Percentiles rank a stretch among this genome's conserved stretches.
phyloP scores from a whole-genome alignment of 2,113 vertebrate genomes.

The Salvelinus namaycush region DNA sequence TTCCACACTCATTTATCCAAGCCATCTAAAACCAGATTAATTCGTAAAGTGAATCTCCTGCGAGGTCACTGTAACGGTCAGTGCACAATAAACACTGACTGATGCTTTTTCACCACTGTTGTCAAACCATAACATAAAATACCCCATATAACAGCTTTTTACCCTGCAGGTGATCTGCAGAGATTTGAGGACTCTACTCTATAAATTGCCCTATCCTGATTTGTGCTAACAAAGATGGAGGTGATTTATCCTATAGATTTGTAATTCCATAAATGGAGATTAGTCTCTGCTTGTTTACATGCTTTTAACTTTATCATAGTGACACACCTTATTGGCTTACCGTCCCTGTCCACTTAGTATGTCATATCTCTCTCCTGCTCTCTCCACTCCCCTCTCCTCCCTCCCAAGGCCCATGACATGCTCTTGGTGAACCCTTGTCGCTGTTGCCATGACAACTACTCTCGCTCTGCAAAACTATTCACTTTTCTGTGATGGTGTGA shows the following conservation, averaged over 20 bases:
- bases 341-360: conserved; percentile 12
- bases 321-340: background rate
- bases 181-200: too few species aligned
- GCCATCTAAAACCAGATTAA: conserved; percentile 52
- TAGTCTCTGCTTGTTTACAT: too few species aligned
- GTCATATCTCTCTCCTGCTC: conserved; percentile 3
- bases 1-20: conserved; percentile 34
- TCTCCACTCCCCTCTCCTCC: background rate
- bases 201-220: too few species aligned
- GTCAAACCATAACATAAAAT: conserved; percentile 28
- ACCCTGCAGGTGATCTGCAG: too few species aligned
- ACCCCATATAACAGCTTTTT: too few species aligned
- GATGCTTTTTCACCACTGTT: conserved; percentile 29
- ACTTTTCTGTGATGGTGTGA: conserved; percentile 61
- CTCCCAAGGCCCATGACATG: conserved; percentile 58
- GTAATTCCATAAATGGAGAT: too few species aligned
- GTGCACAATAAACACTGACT: conserved; percentile 36
- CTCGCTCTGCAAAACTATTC: conserved; percentile 50
- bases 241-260: too few species aligned
- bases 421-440: conserved; percentile 62
- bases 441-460: conserved; percentile 73
- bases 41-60: conserved; percentile 56
- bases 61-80: conserved; percentile 52
- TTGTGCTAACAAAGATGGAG: too few species aligned
- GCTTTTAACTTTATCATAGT: too few species aligned